These are phyloP conservation scores for Aphelinus certus DNA, from an alignment of 1,140 invertebrate species.

Conservation along the genomic window DNA sequence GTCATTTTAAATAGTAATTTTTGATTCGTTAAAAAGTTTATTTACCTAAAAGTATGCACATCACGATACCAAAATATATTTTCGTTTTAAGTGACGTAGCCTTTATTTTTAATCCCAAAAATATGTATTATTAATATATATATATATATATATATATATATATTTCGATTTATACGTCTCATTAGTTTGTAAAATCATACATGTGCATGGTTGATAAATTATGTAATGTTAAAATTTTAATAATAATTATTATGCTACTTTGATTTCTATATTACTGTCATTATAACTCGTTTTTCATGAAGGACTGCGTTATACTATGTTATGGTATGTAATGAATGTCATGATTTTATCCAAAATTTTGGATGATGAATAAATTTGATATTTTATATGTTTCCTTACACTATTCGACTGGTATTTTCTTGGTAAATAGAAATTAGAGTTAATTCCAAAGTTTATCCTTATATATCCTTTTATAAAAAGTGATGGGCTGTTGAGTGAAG, in stretches of 20 bases:
- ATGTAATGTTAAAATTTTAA: conserved; percentile 28
- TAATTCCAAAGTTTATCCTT: no score
- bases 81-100: conserved; percentile 26
- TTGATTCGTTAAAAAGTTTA: conserved; percentile 32
- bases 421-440: no score
- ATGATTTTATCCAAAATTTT: conserved; percentile 5
- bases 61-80: conserved; percentile 39
- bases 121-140: conserved; percentile 37
- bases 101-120: conserved; percentile 23
- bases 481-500: no score
- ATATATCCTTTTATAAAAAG: no score
- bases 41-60: conserved; percentile 31
- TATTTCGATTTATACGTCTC: neutral
- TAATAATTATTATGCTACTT: conserved; percentile 15
- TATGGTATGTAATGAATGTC: conserved; percentile 5
- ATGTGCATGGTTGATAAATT: conserved; percentile 19
- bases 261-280: conserved; percentile 17
- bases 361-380: conserved; percentile 31
- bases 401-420: no score
- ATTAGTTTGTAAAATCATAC: conserved; percentile 21
- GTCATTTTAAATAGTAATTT: conserved; percentile 32
- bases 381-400: conserved; percentile 18
- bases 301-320: conserved; percentile 20
- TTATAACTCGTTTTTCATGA: conserved; percentile 17
- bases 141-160: conserved; percentile 4